Conservation (phyloP, 2,888 invertebrate genomes). For the Chalcis sispes region DNA sequence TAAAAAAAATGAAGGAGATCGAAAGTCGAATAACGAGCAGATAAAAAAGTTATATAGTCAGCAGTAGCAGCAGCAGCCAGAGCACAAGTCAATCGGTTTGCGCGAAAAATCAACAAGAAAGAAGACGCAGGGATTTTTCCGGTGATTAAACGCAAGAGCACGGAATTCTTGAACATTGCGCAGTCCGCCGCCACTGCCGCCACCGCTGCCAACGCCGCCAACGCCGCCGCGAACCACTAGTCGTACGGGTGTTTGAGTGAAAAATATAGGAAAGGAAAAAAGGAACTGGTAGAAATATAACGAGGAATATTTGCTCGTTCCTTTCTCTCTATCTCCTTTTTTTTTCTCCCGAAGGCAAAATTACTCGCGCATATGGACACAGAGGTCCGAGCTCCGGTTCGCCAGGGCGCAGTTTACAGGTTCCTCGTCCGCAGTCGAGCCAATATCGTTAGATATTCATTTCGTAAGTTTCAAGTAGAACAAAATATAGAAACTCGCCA, state of each 20-base stretch:
- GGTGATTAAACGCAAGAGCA: slow-evolving; percentile 29
- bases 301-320: slow-evolving; percentile 66
- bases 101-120: slow-evolving; percentile 25
- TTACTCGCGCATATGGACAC: slow-evolving; percentile 43
- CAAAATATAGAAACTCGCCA: slow-evolving; percentile 71
- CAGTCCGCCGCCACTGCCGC: not conserved
- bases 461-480: slow-evolving; percentile 75
- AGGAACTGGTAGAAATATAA: slow-evolving; percentile 60
- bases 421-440: slow-evolving; percentile 62
- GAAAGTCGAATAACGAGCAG: slow-evolving; percentile 27
- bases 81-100: no score
- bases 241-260: not conserved
- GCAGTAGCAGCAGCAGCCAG: not conserved
- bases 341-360: slow-evolving; percentile 42
- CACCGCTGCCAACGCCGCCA: no score
- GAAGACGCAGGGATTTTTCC: slow-evolving; percentile 30
- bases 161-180: slow-evolving; percentile 17
- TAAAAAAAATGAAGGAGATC: no score
- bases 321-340: slow-evolving; percentile 26
- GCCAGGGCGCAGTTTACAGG: slow-evolving; percentile 58
- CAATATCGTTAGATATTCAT: slow-evolving; percentile 75
- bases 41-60: not conserved
- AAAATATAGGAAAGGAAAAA: slow-evolving; percentile 18
- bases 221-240: no score
- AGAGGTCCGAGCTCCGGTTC: not conserved